Conservation (phyloP, 2,797 vertebrate species). For the Phrynocephalus forsythii region DNA sequence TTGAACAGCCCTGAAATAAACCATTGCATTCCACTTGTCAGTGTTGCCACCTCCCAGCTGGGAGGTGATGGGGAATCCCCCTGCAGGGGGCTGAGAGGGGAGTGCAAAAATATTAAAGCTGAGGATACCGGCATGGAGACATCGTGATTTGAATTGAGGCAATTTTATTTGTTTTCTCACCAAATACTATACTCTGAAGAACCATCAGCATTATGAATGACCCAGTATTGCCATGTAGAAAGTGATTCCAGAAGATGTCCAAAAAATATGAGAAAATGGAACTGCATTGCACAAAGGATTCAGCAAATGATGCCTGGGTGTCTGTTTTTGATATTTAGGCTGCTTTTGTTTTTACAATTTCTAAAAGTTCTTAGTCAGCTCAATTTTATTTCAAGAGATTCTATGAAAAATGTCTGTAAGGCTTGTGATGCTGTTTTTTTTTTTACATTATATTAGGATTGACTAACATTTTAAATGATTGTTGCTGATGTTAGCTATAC, state of each 20-base stretch:
- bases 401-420: not conserved
- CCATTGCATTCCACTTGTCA: too few species aligned
- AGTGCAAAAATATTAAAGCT: too few species aligned
- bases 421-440: not conserved
- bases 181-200: not conserved
- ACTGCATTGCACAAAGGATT: not conserved
- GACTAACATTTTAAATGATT: not conserved
- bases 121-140: not conserved
- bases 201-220: not conserved
- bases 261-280: conserved; percentile 2
- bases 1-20: too few species aligned
- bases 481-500: not conserved
- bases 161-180: not conserved
- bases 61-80: too few species aligned
- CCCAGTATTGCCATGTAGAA: not conserved
- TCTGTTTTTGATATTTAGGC: conserved; percentile 3
- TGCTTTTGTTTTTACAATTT: not conserved
- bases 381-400: conserved; percentile 18
- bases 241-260: not conserved
- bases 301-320: not conserved
- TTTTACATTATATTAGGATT: not conserved
- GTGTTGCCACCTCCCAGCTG: too few species aligned
- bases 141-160: not conserved
- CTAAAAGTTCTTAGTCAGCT: conserved; percentile 6
- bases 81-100: too few species aligned